Evolutionary conservation across 1,140 invertebrate genomes (phyloP).

Genomic region (Apis laboriosa): DNA sequence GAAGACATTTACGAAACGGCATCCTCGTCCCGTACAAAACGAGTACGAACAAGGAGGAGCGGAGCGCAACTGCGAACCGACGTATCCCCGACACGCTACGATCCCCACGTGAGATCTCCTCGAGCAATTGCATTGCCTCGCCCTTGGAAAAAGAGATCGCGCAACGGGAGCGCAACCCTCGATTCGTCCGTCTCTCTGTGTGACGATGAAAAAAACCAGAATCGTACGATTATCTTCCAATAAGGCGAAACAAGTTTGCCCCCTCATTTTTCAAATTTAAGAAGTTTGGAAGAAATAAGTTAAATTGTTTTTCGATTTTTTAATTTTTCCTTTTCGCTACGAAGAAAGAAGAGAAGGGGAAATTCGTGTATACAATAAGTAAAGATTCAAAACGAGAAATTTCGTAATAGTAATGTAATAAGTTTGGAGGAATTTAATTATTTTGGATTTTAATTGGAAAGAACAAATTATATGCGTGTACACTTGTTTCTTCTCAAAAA

Average conservation of each 20-base stretch:
- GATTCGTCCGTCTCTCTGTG: not conserved
- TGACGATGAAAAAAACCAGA: not conserved
- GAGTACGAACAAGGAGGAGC: conserved; percentile 30
- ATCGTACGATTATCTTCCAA: no score
- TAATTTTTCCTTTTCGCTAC: no score
- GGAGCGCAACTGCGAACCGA: conserved; percentile 16
- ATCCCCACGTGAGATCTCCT: conserved; percentile 51
- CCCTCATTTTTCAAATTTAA: no score
- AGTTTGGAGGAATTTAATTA: no score
- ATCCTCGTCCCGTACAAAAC: conserved; percentile 39
- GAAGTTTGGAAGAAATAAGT: no score
- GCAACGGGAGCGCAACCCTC: not conserved
- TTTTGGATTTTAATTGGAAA: no score
- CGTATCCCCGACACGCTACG: conserved; percentile 43
- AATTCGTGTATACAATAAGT: no score
- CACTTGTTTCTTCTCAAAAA: not conserved
- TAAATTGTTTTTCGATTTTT: no score
- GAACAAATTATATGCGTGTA: not conserved
- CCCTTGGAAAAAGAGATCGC: conserved; percentile 40
- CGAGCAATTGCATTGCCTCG: conserved; percentile 52
- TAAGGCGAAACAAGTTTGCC: no score
- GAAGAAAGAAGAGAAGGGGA: no score
- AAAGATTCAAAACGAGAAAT: no score
- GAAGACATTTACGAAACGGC: conserved; percentile 63
- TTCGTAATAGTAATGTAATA: no score